Evolutionary conservation across 2,797 vertebrate species (phyloP), one percentile per base, ranked within the genome.

Genomic region (Protosalanx chinensis): DNA sequence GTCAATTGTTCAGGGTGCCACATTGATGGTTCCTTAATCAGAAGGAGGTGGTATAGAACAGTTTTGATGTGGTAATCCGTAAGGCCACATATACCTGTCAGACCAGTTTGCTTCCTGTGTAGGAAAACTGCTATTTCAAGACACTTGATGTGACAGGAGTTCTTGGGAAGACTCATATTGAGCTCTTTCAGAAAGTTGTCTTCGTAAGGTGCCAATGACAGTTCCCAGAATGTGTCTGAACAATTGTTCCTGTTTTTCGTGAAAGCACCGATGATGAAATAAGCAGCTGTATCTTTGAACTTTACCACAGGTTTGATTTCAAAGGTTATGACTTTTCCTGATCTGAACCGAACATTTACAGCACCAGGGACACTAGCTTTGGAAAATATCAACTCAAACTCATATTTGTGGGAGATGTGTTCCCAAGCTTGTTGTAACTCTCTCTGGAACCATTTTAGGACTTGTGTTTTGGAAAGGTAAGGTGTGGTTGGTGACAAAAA

Each of bases 351-450:
- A 82, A 98, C 93, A 67, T 86, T 92, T 71, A 97, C 86, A 69
- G 92, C 90, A n/a, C 93, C 94, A 0, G 94, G 93, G 0, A 83
- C 88, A 62, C 91, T 90, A 8, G 90, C 75, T 53, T 92, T 91
- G 59, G 82, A 84, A 58, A 95, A 95, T 46, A 83, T 88, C 37
- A 99, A 89, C 78, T 96, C 95, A 16, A 98, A 96, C 62, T 96
- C 94, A 0, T 97, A 98, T 71, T 96, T 97, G 75, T 95, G 96
- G 58, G 95, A 93, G n/a, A 96, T 97, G 74, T 87, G 85, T 29
- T 85, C 90, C 96, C 97, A 98, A 5, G 95, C 94, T 80, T 92
- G 91, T 80, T 91, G 95, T 69, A 96, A 77, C 0, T 89, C 90
- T 0, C 79, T 88, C 78, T 94, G 94, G 85, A 98, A 98, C 97